A percentile compares a stretch with the other conserved stretches of the same genome.
These are phyloP conservation scores for Nomada lathburiana DNA, from an alignment of 2,888 invertebrate genomes.

Conservation along the genomic window DNA sequence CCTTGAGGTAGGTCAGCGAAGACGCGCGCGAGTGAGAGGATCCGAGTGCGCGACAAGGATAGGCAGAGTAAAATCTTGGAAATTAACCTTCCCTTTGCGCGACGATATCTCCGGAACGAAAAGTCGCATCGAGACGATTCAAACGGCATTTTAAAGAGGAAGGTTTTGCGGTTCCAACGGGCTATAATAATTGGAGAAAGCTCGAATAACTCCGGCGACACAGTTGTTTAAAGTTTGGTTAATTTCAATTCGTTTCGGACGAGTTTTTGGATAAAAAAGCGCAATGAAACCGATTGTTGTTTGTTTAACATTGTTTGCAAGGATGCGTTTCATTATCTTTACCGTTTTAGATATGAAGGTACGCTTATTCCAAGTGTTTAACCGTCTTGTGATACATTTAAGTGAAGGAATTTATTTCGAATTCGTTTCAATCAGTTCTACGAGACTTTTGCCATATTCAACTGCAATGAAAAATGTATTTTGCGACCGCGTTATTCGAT, in stretches of 20 bases:
- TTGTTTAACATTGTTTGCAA: not conserved
- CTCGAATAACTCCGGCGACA: not conserved
- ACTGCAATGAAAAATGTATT: constrained; percentile 1
- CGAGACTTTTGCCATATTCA: not conserved
- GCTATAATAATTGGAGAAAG: not conserved
- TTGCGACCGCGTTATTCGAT: constrained; percentile 11
- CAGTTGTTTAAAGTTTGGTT: not conserved
- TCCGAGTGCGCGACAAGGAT: not conserved
- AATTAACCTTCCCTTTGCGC: not conserved
- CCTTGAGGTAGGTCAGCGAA: not conserved
- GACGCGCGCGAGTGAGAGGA: not conserved
- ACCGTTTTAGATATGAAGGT: too few species aligned
- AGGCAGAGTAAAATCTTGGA: not conserved
- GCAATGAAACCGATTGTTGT: too few species aligned
- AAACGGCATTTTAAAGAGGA: not conserved
- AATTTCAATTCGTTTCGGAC: not conserved
- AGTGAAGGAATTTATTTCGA: not conserved
- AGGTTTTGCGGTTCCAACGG: not conserved
- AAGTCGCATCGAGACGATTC: not conserved
- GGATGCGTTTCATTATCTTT: not conserved
- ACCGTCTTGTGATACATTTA: not conserved
- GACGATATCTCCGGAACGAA: constrained; percentile 2
- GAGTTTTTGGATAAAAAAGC: not conserved
- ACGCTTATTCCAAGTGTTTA: too few species aligned
- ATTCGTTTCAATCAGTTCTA: not conserved